Evolutionary conservation across 2,888 invertebrate species (phyloP), one percentile per base, ranked within the genome.

Genomic region (Notodonta ziczac): DNA sequence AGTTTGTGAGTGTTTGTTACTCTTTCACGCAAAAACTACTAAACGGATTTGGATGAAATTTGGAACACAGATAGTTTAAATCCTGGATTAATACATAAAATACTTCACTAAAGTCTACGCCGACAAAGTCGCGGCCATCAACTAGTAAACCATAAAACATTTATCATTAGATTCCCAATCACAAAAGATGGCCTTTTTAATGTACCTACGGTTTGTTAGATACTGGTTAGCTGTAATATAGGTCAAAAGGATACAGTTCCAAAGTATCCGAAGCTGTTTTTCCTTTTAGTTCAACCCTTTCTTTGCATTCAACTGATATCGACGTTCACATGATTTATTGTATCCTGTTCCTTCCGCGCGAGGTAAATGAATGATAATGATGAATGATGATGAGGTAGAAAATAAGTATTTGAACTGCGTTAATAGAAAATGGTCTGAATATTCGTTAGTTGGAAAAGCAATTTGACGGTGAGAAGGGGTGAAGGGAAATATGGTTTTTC

Each of bases 251-350:
- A 72, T 72, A 67, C 60, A 59, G 63, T 66, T 65, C 40, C 42
- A 58, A 66, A 57, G 62, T 59, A 66, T 70, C 69, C 64, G 24
- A 57, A 61, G 42, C 42, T 59, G 60, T 57, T 65, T 67, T 70
- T 65, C 57, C 60, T 61, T 72, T 67, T 65, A 70, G 61, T 72
- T 68, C 66, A 65, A 67, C 74, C 65, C 67, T 73, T 73, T 78
- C 66, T 69, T 72, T 75, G 62, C 64, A 72, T 70, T 69, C 59
- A 59, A 70, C 67, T 72, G 77, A 63, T 76, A 69, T 74, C 62
- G 74, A 69, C 72, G 66, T 56, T 56, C 42, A 10, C 32, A 74
- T 81, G 78, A 80, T 81, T 78, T 76, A 81, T 76, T 70, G 62
- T 67, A 62, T 62, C 40, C 59, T 66, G 61, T 70, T 56, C 6